Evolutionary conservation across 1,140 invertebrate genomes (phyloP).

Genomic region (Leptinotarsa undecemlineata): DNA sequence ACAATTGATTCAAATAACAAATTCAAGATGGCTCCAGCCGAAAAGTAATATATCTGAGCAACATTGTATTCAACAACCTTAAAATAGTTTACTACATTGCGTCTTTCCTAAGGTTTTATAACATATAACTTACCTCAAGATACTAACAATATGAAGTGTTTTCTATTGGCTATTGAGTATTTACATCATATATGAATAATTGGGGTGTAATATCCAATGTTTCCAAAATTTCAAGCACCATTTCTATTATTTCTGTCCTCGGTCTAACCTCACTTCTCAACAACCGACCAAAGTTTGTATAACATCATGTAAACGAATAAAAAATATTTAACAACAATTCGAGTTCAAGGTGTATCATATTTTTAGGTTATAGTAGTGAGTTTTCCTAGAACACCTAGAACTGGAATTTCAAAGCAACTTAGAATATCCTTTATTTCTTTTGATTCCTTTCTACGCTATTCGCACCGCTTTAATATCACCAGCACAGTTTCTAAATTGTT

Average conservation of each 20-base stretch:
- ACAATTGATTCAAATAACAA: no score
- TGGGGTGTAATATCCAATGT: no score
- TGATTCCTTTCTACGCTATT: background rate
- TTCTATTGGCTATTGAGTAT: no score
- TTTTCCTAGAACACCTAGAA: background rate
- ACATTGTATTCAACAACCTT: no score
- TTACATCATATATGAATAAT: no score
- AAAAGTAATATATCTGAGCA: no score
- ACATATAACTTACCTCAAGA: no score
- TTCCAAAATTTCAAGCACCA: background rate
- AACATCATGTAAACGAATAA: slow-evolving; percentile 19
- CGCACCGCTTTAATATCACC: slow-evolving; percentile 12
- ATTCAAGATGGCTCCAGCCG: no score
- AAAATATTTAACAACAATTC: background rate
- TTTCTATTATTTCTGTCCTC: slow-evolving; percentile 6
- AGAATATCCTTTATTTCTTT: background rate
- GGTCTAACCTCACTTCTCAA: slow-evolving; percentile 24
- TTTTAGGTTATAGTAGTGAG: slow-evolving; percentile 5
- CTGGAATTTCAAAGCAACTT: slow-evolving; percentile 14
- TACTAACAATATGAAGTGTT: no score
- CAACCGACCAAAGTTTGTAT: slow-evolving; percentile 25
- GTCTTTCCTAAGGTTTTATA: no score
- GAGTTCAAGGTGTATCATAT: slow-evolving; percentile 13
- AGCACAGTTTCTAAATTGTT: slow-evolving; percentile 11
- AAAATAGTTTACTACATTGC: no score